Base-by-base conservation (phyloP, 2,888 invertebrate genomes). In the Eurytoma adleriae region DNA sequence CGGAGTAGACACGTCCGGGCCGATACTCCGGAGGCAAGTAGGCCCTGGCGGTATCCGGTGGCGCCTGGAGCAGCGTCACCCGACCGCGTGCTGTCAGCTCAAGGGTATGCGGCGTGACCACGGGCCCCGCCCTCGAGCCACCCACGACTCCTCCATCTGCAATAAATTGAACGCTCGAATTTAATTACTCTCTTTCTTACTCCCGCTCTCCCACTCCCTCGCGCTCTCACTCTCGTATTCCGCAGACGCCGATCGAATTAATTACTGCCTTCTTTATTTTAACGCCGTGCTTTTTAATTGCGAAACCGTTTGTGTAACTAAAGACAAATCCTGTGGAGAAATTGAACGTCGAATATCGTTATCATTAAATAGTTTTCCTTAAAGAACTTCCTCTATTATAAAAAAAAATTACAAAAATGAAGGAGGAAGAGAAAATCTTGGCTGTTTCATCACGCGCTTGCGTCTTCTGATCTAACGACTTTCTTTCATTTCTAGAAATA, bases 1-100 rank as follows among this genome's bases (percentile, higher is more conserved):
- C 93, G 71, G 92, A 91, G 86, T 91, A 92, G 61, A 88, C 82
- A 79, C 91, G 91, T 84, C 91, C 92, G 59, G 91, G 91, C 84
- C 92, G 91, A 88, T 92, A 93, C 87, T 93, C 93, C 2, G 93
- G 93, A 67, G 93, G 92, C 80, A 93, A 87, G 89, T 93, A 93
- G 27, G 92, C 91, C 76, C 90, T 87, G 40, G 90, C 91, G 61
- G 90, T 89, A 86, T 90, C 90, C 80, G 89, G 88, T 20, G 91
- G 87, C 78, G 91, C 90, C 64, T 88, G 87, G 80, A 88, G 87
- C 78, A 90, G 83, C 70, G 87, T 91, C 81, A 93, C 93, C 83
- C 93, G 91, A 83, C 93, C 93, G 83, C 92, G 91, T 79, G 92
- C 90, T 77, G 93, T 93, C 84, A 93, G 88, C 84, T 92, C 91